phyloP scores from a whole-genome alignment of 2,797 vertebrate genomes.

The Bovichtus variegatus region DNA sequence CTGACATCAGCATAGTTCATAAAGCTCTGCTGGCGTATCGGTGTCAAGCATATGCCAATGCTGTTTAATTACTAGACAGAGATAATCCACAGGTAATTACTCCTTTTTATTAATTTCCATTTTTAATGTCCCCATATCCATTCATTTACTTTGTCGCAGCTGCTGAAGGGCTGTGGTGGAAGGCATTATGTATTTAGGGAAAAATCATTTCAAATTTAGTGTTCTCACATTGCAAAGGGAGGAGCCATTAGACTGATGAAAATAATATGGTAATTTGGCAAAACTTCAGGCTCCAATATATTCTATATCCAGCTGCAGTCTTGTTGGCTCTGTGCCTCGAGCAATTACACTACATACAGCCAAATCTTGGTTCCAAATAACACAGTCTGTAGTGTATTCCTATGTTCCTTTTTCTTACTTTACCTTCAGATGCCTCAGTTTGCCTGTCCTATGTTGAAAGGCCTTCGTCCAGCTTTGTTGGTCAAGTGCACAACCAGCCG shows the following conservation, averaged over 20 bases:
- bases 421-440: background rate
- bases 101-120: slow-evolving; percentile 75
- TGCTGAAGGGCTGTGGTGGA: slow-evolving; percentile 42
- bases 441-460: slow-evolving; percentile 15
- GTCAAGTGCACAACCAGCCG: background rate
- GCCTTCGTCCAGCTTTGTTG: slow-evolving; percentile 13
- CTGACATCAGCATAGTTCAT: slow-evolving; percentile 67
- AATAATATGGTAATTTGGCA: slow-evolving; percentile 66
- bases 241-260: slow-evolving; percentile 52
- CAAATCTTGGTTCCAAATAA: slow-evolving; percentile 35
- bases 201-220: slow-evolving; percentile 49
- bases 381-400: slow-evolving; percentile 27
- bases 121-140: slow-evolving; percentile 63
- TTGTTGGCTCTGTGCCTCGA: slow-evolving; percentile 45
- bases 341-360: slow-evolving; percentile 30
- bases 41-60: slow-evolving; percentile 69
- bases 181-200: slow-evolving; percentile 31
- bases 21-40: slow-evolving; percentile 66
- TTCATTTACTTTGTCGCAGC: slow-evolving; percentile 61
- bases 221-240: slow-evolving; percentile 33
- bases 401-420: slow-evolving; percentile 4
- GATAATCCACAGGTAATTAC: slow-evolving; percentile 80
- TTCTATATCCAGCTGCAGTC: slow-evolving; percentile 53
- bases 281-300: slow-evolving; percentile 38
- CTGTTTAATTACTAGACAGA: slow-evolving; percentile 72